phyloP scores from a whole-genome alignment of 1,140 invertebrate species.

The Drosophila paulistorum region DNA sequence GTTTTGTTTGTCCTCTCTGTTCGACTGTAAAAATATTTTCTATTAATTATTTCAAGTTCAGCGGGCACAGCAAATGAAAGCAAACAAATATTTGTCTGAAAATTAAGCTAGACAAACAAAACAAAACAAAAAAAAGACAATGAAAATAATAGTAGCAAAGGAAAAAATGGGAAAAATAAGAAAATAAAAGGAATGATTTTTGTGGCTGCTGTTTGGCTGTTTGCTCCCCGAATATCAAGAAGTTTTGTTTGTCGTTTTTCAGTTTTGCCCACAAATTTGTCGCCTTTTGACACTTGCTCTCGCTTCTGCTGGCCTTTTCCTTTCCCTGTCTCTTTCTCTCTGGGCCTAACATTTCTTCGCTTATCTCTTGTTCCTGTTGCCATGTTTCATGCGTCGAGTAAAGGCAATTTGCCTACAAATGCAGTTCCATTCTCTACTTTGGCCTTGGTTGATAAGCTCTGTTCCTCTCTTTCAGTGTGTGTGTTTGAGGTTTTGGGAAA shows the following conservation, averaged over 20 bases:
- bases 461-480: neutral
- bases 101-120: conserved; percentile 65
- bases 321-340: conserved; percentile 12
- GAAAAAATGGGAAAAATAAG: conserved; percentile 38
- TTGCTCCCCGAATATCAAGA: neutral
- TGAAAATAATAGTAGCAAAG: neutral
- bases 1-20: conserved; percentile 16
- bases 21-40: conserved; percentile 56
- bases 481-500: neutral
- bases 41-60: conserved; percentile 64
- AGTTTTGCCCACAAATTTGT: conserved; percentile 53
- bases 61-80: conserved; percentile 25
- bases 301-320: neutral
- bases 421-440: conserved; percentile 24
- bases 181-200: conserved; percentile 33
- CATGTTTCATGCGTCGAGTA: conserved; percentile 23
- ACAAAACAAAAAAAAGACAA: conserved; percentile 23
- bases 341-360: conserved; percentile 42
- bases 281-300: conserved; percentile 16
- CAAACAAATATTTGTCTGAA: conserved; percentile 65
- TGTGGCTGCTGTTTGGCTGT: conserved; percentile 44
- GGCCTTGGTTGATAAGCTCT: neutral
- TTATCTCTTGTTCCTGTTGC: neutral
- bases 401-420: conserved; percentile 52
- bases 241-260: conserved; percentile 29